Conservation (phyloP, 2,797 vertebrate species). For the Betta splendens region DNA sequence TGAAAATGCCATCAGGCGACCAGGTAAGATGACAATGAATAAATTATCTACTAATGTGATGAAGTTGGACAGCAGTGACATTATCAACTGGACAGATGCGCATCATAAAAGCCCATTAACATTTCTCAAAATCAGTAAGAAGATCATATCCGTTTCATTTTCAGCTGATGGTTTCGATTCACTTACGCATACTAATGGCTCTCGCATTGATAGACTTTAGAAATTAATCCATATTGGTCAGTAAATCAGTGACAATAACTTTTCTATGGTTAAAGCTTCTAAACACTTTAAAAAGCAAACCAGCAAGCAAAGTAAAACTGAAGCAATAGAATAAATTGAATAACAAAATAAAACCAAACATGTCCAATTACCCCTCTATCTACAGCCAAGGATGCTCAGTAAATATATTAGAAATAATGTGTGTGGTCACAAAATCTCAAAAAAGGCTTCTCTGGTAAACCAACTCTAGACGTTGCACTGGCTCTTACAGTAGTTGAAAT, state of each 20-base stretch:
- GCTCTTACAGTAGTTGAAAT: too few species aligned
- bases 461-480: too few species aligned
- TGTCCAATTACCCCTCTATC: too few species aligned
- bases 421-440: too few species aligned
- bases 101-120: constrained; percentile 17
- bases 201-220: not conserved
- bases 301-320: not conserved
- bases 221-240: not conserved
- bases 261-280: not conserved
- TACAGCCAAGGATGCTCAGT: too few species aligned
- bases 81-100: constrained; percentile 25
- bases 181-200: not conserved
- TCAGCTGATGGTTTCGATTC: too few species aligned
- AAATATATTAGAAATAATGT: too few species aligned
- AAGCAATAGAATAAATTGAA: not conserved
- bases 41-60: constrained; percentile 16
- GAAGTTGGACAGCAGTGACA: constrained; percentile 23
- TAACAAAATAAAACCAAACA: not conserved
- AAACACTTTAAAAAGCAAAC: not conserved
- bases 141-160: constrained; percentile 5
- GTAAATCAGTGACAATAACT: not conserved
- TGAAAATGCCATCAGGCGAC: constrained; percentile 27
- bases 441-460: too few species aligned
- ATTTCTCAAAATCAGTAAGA: constrained; percentile 25
- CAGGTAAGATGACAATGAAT: constrained; percentile 24